Conservation (phyloP, 37 sponge, comb jelly and placozoan species). For the Ianthella basta region DNA sequence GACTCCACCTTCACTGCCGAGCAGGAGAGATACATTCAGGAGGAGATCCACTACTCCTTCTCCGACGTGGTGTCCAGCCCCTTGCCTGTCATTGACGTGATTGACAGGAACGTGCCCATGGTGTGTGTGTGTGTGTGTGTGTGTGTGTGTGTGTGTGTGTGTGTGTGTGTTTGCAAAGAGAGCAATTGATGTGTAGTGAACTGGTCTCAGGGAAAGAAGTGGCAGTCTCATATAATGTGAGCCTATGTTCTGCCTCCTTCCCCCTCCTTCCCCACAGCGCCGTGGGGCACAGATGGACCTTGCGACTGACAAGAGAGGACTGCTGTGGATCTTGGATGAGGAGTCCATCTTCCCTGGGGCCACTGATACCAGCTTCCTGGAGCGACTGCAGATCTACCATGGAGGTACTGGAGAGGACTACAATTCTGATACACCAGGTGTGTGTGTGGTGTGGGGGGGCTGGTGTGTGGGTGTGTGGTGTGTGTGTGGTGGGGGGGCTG, state of each 20-base stretch:
- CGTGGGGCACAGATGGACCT: conserved; percentile 52
- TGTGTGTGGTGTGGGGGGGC: too few relatives aligned
- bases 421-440: not conserved
- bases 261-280: conserved; percentile 29
- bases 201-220: too few relatives aligned
- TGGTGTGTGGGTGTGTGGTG: too few relatives aligned
- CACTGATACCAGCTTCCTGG: conserved; percentile 86
- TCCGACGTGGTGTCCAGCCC: conserved; percentile 83
- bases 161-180: too few relatives aligned
- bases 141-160: not conserved
- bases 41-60: conserved; percentile 88
- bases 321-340: conserved; percentile 98
- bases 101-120: conserved; percentile 84
- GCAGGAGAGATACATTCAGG: conserved; percentile 94
- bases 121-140: conserved; percentile 32
- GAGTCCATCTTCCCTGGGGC: conserved; percentile 96
- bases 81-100: conserved; percentile 83
- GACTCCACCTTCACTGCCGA: conserved; percentile 88
- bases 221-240: too few relatives aligned
- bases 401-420: conserved; percentile 26
- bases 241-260: too few relatives aligned
- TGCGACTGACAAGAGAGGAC: conserved; percentile 85
- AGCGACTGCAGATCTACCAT: conserved; percentile 87
- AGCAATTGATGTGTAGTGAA: too few relatives aligned
- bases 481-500: too few relatives aligned